Evolutionary conservation across 2,888 invertebrate genomes (phyloP).

Genomic region (Melolontha melolontha): DNA sequence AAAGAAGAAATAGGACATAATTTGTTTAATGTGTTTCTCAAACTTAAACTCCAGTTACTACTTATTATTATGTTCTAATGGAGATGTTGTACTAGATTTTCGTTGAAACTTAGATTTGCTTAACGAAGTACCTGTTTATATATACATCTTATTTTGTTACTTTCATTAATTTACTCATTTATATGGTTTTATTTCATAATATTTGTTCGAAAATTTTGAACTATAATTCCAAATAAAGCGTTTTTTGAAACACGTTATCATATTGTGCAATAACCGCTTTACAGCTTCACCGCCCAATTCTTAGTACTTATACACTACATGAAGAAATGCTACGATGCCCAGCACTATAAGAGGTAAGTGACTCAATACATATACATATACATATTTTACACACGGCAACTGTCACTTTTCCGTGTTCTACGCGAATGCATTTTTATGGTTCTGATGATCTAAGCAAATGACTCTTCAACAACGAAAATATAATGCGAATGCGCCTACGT

Average conservation of each 20-base stretch:
- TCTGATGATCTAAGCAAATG: constrained; percentile 33
- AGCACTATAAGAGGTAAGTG: constrained; percentile 66
- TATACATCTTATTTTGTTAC: no score
- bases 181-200: no score
- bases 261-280: constrained; percentile 23
- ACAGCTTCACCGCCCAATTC: constrained; percentile 18
- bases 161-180: no score
- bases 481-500: constrained; percentile 20
- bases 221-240: no score
- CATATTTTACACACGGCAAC: constrained; percentile 18
- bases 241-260: constrained; percentile 9
- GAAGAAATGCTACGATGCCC: constrained; percentile 64
- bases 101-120: no score
- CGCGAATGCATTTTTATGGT: constrained; percentile 28
- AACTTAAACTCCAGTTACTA: constrained; percentile 9
- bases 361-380: constrained; percentile 11
- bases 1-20: constrained; percentile 59
- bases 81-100: no score
- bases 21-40: not conserved
- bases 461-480: constrained; percentile 16
- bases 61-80: constrained; percentile 3
- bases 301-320: constrained; percentile 37
- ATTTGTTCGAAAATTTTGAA: no score
- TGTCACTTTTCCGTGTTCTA: constrained; percentile 18
- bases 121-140: no score